These are phyloP conservation scores for Temnothorax nylanderi DNA, from an alignment of 1,140 invertebrate genomes.

Conservation along the genomic window DNA sequence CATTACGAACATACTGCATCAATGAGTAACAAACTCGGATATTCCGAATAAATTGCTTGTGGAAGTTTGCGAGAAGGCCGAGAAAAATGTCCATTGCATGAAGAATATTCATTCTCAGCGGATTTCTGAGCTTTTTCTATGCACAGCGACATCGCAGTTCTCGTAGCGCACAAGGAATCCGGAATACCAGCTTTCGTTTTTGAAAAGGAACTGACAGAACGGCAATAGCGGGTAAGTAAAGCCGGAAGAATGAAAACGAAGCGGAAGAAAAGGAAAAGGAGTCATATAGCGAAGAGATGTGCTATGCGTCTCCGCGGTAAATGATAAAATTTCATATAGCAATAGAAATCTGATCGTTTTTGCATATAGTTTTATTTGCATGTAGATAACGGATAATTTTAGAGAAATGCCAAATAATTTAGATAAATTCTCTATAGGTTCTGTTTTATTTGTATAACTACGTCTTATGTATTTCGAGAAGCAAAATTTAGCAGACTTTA, in stretches of 20 bases:
- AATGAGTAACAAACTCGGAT: slow-evolving; percentile 8
- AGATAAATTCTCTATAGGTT: background rate
- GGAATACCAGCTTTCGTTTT: slow-evolving; percentile 48
- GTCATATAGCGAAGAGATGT: slow-evolving; percentile 15
- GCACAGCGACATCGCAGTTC: slow-evolving; percentile 11
- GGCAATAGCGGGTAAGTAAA: slow-evolving; percentile 52
- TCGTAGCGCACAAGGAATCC: slow-evolving; percentile 32
- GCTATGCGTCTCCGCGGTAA: slow-evolving; percentile 1
- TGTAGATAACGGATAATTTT: background rate
- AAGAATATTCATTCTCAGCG: slow-evolving; percentile 54
- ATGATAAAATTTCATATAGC: slow-evolving; percentile 24
- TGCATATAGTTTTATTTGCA: background rate
- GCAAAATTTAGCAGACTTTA: background rate
- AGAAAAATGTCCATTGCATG: slow-evolving; percentile 51
- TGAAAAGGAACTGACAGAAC: slow-evolving; percentile 54
- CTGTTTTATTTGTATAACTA: background rate
- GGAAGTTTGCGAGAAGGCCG: background rate
- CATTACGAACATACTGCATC: slow-evolving; percentile 14
- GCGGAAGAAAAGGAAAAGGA: slow-evolving; percentile 17
- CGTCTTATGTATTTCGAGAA: background rate
- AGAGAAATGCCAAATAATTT: background rate
- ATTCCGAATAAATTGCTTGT: slow-evolving; percentile 18
- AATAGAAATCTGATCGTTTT: slow-evolving; percentile 1
- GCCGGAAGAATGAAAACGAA: slow-evolving; percentile 49
- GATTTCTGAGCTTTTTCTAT: slow-evolving; percentile 46